Percentiles rank a stretch among this genome's conserved stretches.
These are phyloP conservation scores for Mus pahari DNA, from an alignment of 2,113 vertebrate species.

Conservation along the genomic window DNA sequence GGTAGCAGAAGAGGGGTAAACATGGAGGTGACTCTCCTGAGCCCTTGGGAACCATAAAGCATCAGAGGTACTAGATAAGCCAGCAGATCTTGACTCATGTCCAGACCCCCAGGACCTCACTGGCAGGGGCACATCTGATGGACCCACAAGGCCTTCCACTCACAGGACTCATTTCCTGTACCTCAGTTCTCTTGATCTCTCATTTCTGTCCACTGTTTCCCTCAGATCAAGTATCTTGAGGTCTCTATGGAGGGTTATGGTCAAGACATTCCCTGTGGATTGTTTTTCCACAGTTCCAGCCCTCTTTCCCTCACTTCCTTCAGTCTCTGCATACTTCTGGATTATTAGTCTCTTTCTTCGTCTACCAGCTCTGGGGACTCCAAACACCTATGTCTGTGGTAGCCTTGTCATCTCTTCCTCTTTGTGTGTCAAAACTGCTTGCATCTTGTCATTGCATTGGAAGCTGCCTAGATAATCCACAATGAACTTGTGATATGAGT, in stretches of 20 bases:
- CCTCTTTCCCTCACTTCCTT: not conserved
- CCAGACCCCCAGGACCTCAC: not conserved
- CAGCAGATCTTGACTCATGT: not conserved
- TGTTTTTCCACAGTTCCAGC: not conserved
- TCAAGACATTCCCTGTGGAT: not conserved
- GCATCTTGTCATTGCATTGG: not conserved
- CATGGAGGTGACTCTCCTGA: not conserved
- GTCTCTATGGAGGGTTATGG: not conserved
- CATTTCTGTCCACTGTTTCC: rapidly evolving
- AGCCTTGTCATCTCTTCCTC: not conserved
- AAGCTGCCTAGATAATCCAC: not conserved
- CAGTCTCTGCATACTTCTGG: not conserved
- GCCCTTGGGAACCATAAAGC: too few species aligned
- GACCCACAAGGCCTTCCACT: not conserved
- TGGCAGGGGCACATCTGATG: too few species aligned
- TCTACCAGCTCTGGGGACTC: not conserved
- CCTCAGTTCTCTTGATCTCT: not conserved
- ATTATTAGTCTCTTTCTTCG: not conserved
- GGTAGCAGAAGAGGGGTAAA: not conserved
- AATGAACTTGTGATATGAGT: not conserved
- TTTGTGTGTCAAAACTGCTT: not conserved
- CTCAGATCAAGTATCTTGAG: not conserved
- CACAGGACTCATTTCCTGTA: not conserved
- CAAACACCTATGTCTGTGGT: not conserved
- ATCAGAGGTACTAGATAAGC: too few species aligned